Evolutionary conservation across 2,113 vertebrate species (phyloP).

Genomic region (Diadophis punctatus): DNA sequence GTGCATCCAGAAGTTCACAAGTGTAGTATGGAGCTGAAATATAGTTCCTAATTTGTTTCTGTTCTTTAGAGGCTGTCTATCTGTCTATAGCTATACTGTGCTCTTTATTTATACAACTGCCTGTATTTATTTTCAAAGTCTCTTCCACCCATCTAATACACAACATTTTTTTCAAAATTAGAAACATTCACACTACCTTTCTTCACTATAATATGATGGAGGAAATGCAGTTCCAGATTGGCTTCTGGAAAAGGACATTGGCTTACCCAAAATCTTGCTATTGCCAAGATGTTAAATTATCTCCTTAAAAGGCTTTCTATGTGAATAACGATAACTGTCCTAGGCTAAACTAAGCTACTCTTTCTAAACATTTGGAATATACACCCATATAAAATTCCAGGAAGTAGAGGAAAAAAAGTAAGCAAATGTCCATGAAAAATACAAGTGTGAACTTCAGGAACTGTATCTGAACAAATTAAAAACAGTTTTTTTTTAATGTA

Average conservation of each 20-base stretch:
- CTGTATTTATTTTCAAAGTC: fast-evolving
- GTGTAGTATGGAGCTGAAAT: background rate
- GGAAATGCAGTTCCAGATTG: fast-evolving
- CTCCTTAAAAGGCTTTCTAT: conserved; percentile 28
- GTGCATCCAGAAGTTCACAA: no score
- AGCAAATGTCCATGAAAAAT: background rate
- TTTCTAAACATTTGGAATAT: conserved; percentile 52
- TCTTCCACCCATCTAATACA: background rate
- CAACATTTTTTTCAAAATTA: fast-evolving
- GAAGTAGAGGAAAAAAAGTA: background rate
- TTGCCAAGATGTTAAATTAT: fast-evolving
- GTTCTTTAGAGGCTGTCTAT: background rate
- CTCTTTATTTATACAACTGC: background rate
- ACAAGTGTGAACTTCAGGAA: background rate
- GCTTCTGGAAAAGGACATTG: background rate
- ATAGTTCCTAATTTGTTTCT: background rate
- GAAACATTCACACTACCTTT: fast-evolving
- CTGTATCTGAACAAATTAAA: background rate
- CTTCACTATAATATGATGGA: background rate
- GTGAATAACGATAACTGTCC: background rate
- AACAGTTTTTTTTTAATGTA: background rate
- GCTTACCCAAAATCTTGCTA: fast-evolving
- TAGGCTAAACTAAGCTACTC: conserved; percentile 5
- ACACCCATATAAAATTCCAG: conserved; percentile 38
- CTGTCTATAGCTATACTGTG: background rate